A percentile compares a stretch with the other conserved stretches of the same genome.
Evolutionary conservation across 2,113 vertebrate genomes (phyloP).

Genomic region (Myrmophylax atrothorax): DNA sequence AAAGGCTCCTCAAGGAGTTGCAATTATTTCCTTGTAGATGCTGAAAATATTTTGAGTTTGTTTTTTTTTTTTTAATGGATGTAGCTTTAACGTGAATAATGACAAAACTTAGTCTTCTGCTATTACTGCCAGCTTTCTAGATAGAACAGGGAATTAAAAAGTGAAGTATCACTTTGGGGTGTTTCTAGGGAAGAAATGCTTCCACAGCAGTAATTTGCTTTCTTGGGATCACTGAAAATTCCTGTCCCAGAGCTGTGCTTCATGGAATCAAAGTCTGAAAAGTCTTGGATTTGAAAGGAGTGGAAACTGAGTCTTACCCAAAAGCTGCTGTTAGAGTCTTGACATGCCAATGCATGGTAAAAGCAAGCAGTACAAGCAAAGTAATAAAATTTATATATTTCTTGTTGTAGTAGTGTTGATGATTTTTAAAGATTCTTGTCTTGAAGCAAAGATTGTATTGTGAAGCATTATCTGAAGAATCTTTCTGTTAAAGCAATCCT

Average conservation of each 20-base stretch:
- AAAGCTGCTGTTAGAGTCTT: background rate
- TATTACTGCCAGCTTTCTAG: background rate
- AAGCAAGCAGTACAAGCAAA: background rate
- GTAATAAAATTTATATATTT: background rate
- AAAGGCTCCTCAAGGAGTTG: background rate
- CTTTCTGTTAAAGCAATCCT: background rate
- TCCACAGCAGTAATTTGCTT: background rate
- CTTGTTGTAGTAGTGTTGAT: background rate
- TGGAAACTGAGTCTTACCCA: background rate
- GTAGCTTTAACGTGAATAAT: background rate
- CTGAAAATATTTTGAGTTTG: background rate
- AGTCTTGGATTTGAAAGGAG: background rate
- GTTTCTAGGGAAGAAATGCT: background rate
- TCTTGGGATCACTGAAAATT: background rate
- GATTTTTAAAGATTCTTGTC: background rate
- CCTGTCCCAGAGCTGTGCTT: background rate
- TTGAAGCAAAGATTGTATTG: background rate
- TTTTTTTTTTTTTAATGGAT: background rate
- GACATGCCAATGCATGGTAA: background rate
- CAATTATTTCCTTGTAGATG: background rate
- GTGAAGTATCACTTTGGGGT: background rate
- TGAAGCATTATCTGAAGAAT: background rate
- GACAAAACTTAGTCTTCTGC: background rate
- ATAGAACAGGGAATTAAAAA: background rate
- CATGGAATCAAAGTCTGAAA: rapidly evolving